Evolutionary conservation across 2,113 vertebrate species (phyloP).

Genomic region (Tragelaphus imberbis): DNA sequence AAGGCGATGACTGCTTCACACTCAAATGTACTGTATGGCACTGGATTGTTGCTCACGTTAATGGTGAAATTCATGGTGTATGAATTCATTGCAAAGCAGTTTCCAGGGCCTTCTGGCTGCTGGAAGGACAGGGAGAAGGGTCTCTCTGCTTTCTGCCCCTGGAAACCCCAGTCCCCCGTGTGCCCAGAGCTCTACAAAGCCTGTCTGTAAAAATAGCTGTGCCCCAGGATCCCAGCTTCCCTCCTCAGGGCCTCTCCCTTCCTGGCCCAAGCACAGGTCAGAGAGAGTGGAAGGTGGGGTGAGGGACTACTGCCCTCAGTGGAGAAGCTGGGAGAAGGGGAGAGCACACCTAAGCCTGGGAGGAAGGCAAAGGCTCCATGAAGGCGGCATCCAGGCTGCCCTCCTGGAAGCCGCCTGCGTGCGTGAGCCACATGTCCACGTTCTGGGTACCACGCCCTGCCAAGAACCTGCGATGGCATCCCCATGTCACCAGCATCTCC

Average conservation of each 20-base stretch:
- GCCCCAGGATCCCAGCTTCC: fast-evolving
- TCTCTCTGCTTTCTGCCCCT: too few relatives aligned
- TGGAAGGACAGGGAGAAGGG: not conserved
- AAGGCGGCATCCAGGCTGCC: not conserved
- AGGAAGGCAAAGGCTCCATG: not conserved
- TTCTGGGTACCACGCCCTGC: fast-evolving
- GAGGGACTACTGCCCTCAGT: fast-evolving
- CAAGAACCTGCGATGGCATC: fast-evolving
- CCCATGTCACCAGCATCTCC: not conserved
- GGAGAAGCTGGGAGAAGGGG: not conserved
- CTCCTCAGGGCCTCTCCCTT: not conserved
- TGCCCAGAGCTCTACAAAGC: not conserved
- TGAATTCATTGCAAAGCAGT: not conserved
- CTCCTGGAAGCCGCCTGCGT: fast-evolving
- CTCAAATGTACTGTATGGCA: not conserved
- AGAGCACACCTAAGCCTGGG: not conserved
- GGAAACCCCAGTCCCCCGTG: fast-evolving
- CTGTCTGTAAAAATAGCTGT: not conserved
- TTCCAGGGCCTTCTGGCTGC: not conserved
- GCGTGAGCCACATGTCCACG: fast-evolving
- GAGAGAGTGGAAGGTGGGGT: not conserved
- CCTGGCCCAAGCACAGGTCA: not conserved
- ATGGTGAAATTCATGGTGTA: not conserved
- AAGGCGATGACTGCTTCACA: not conserved
- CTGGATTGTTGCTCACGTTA: too few relatives aligned